A percentile compares a stretch with the other conserved stretches of the same genome.
These are phyloP conservation scores for Vulpes lagopus DNA, from an alignment of 2,113 vertebrate species.

Conservation along the genomic window DNA sequence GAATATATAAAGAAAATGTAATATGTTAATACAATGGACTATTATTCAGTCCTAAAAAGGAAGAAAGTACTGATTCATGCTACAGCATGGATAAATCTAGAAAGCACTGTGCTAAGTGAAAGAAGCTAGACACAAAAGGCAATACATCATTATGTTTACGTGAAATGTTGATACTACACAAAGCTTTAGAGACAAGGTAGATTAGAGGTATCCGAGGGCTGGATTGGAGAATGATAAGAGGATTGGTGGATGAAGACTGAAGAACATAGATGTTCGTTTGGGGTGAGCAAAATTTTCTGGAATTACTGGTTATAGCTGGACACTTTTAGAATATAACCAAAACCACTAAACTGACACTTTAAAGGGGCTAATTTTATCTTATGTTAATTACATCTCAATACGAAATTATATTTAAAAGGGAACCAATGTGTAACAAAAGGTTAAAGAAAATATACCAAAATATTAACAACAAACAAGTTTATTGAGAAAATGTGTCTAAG, in stretches of 20 bases:
- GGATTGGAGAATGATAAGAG: not conserved
- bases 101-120: not conserved
- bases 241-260: not conserved
- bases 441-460: slow-evolving; percentile 15
- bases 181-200: not conserved
- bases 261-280: not conserved
- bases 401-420: not conserved
- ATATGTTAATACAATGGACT: not conserved
- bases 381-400: not conserved
- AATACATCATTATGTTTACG: not conserved
- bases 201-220: not conserved
- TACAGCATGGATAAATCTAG: not conserved
- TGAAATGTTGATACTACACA: not conserved
- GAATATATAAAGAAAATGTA: not conserved
- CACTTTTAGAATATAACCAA: not conserved
- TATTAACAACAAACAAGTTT: not conserved
- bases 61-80: not conserved
- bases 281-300: not conserved
- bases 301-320: not conserved
- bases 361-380: not conserved
- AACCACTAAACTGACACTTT: not conserved
- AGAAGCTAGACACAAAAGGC: not conserved
- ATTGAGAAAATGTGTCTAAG: not conserved
- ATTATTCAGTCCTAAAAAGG: slow-evolving; percentile 9
- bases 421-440: not conserved